Conservation (phyloP, 1,140 invertebrate species). For the Sipha flava region DNA sequence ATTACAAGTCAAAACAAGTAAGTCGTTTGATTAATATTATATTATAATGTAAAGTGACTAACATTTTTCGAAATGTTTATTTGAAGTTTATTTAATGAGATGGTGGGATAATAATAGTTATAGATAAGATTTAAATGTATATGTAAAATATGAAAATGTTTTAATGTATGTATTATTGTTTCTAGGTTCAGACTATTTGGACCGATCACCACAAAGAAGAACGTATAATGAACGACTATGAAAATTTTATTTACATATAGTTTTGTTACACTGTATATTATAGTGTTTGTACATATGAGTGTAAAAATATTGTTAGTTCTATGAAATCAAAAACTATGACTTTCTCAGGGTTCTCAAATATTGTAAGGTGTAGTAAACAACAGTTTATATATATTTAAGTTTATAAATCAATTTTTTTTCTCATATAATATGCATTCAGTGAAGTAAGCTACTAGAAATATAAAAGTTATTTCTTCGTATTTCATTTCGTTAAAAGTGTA, state of each 20-base stretch:
- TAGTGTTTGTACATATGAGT: too few species aligned
- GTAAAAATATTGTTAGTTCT: neutral
- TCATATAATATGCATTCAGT: too few species aligned
- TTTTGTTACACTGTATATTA: neutral
- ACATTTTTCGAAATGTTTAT: neutral
- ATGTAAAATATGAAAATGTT: neutral
- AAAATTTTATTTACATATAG: constrained; percentile 26
- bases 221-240: constrained; percentile 34
- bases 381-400: too few species aligned
- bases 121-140: neutral
- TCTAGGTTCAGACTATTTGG: neutral
- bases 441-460: too few species aligned
- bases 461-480: too few species aligned
- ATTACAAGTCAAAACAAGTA: constrained; percentile 53
- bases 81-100: neutral
- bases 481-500: too few species aligned
- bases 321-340: neutral
- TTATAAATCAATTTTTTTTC: too few species aligned
- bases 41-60: too few species aligned
- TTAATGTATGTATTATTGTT: neutral
- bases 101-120: too few species aligned
- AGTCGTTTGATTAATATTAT: too few species aligned
- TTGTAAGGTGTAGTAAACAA: too few species aligned
- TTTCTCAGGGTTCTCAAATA: too few species aligned
- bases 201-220: constrained; percentile 41